These are phyloP conservation scores for Lochmaea crataegi DNA, from an alignment of 2,888 invertebrate genomes.

Conservation along the genomic window DNA sequence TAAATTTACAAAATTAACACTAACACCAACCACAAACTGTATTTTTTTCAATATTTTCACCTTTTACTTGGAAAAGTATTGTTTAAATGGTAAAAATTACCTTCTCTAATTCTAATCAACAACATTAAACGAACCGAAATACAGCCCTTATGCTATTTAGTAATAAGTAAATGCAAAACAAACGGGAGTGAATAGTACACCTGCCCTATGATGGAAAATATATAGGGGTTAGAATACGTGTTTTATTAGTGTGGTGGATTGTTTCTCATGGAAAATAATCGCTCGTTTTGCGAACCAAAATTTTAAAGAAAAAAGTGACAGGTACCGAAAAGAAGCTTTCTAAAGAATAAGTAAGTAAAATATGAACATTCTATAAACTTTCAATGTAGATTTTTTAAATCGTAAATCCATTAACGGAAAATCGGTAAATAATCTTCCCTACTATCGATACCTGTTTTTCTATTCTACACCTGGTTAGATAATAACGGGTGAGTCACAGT, in stretches of 20 bases:
- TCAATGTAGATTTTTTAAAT: too few relatives aligned
- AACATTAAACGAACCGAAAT: constrained; percentile 31
- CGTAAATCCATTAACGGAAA: background rate
- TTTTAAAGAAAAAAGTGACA: background rate
- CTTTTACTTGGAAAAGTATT: constrained; percentile 8
- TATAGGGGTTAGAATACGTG: constrained; percentile 38
- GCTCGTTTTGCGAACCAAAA: too few relatives aligned
- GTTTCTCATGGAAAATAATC: background rate
- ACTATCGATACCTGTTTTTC: constrained; percentile 18
- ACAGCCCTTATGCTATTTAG: constrained; percentile 46
- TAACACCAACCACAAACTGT: constrained; percentile 22
- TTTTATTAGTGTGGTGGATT: constrained; percentile 10
- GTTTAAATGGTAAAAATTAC: constrained; percentile 13
- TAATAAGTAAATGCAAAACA: constrained; percentile 50
- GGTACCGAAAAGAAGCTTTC: too few relatives aligned
- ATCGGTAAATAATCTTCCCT: background rate
- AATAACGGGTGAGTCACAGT: constrained; percentile 54
- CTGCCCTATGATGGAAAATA: constrained; percentile 45
- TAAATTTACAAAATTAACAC: constrained; percentile 15
- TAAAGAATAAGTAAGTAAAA: too few relatives aligned
- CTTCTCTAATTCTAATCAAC: constrained; percentile 12
- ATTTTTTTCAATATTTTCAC: constrained; percentile 1
- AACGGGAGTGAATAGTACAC: constrained; percentile 48
- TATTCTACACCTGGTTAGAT: constrained; percentile 59
- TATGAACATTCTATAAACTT: too few relatives aligned